Evolutionary conservation across 2,888 invertebrate genomes (phyloP).

Genomic region (Halictus quadricinctus): DNA sequence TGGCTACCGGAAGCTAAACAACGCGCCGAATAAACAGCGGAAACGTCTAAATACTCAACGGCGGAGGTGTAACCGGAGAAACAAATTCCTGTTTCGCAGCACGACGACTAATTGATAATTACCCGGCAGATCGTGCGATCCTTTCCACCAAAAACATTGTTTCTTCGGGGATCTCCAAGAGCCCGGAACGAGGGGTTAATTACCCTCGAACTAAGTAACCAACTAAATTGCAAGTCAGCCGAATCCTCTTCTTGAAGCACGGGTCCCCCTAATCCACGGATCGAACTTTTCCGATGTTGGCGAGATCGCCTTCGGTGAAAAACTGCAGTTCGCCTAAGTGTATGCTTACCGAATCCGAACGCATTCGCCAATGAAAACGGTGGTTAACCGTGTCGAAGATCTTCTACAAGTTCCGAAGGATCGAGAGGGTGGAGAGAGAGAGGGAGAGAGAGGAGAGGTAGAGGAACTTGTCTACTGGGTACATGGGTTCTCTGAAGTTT

Average conservation of each 20-base stretch:
- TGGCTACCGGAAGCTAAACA: neutral
- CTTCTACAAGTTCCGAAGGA: neutral
- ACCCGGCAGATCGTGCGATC: neutral
- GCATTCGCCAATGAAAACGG: slow-evolving; percentile 66
- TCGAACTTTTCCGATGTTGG: slow-evolving; percentile 26
- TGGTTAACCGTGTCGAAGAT: slow-evolving; percentile 63
- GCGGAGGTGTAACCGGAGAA: neutral
- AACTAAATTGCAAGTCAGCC: slow-evolving; percentile 40
- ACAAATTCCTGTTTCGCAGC: neutral
- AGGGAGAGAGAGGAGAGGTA: slow-evolving; percentile 25
- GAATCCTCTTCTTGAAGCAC: slow-evolving; percentile 21
- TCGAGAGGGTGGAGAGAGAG: neutral
- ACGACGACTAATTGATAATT: slow-evolving; percentile 10
- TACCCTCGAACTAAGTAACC: slow-evolving; percentile 28
- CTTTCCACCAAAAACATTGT: neutral
- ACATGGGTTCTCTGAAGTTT: slow-evolving; percentile 68
- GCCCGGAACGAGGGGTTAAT: slow-evolving; percentile 33
- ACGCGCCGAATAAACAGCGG: neutral
- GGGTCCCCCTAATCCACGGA: slow-evolving; percentile 21
- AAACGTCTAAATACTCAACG: neutral
- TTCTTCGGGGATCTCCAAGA: slow-evolving; percentile 11
- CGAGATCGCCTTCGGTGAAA: slow-evolving; percentile 18
- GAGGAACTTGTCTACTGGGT: slow-evolving; percentile 67
- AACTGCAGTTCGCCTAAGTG: slow-evolving; percentile 36
- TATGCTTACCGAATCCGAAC: slow-evolving; percentile 67